Percentiles rank a stretch among this genome's conserved stretches.
Conservation (phyloP, 2,888 invertebrate genomes). For the Ganaspis brasiliensis region DNA sequence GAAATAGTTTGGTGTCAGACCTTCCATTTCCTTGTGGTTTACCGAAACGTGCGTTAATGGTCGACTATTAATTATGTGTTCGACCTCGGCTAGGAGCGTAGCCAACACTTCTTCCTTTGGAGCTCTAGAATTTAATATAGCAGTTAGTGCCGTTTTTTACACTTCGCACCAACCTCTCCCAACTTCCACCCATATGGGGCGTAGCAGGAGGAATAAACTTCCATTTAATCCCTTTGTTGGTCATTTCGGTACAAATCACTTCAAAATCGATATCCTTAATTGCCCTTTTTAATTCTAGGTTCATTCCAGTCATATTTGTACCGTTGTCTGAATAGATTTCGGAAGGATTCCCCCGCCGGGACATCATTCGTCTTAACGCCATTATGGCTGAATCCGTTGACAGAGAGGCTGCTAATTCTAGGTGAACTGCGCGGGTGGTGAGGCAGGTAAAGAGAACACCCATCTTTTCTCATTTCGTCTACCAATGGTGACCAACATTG, state of each 20-base stretch:
- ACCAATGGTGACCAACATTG: too few species aligned
- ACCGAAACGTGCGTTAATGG: slow-evolving; percentile 66
- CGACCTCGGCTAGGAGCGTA: slow-evolving; percentile 55
- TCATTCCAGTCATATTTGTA: slow-evolving; percentile 48
- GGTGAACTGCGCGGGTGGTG: too few species aligned
- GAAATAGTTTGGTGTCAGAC: slow-evolving; percentile 71
- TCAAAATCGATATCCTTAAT: slow-evolving; percentile 2
- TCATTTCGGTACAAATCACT: background rate
- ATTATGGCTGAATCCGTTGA: slow-evolving; percentile 48
- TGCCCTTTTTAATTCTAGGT: slow-evolving; percentile 34
- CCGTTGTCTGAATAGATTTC: slow-evolving; percentile 32
- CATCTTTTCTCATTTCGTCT: too few species aligned
- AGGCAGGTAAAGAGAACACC: too few species aligned
- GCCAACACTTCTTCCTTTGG: slow-evolving; percentile 60
- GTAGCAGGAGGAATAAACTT: slow-evolving; percentile 13
- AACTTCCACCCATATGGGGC: too few species aligned
- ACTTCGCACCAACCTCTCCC: slow-evolving; percentile 31
- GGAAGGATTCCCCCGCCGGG: slow-evolving; percentile 45
- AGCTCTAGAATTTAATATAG: slow-evolving; percentile 52
- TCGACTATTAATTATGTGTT: slow-evolving; percentile 62
- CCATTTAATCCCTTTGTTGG: slow-evolving; percentile 22
- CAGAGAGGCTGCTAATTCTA: slow-evolving; percentile 31
- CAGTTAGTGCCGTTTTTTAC: slow-evolving; percentile 57
- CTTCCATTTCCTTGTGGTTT: slow-evolving; percentile 63
- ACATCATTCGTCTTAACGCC: slow-evolving; percentile 47